phyloP scores from a whole-genome alignment of 2,888 invertebrate genomes.

The Parochlus steinenii region DNA sequence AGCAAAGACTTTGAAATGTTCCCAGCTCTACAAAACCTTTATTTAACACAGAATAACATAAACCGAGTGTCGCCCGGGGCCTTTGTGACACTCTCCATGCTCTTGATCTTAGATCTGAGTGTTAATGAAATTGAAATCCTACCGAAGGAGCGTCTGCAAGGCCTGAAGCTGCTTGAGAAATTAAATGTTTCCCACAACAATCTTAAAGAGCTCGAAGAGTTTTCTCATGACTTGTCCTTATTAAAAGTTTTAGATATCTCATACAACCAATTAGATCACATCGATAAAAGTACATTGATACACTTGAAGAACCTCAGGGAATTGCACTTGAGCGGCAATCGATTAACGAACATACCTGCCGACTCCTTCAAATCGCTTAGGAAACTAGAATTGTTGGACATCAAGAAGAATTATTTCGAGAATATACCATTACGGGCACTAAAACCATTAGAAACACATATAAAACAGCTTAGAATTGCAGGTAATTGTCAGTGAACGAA shows the following conservation, averaged over 20 bases:
- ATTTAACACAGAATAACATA: conserved; percentile 55
- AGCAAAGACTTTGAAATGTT: conserved; percentile 75
- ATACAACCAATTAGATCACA: conserved; percentile 62
- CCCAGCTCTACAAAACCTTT: conserved; percentile 57
- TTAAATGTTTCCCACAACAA: conserved; percentile 74
- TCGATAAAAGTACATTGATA: conserved; percentile 59
- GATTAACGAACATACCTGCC: conserved; percentile 58
- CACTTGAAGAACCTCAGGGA: conserved; percentile 61
- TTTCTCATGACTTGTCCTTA: conserved; percentile 57
- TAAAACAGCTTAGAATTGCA: conserved; percentile 58
- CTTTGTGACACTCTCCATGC: conserved; percentile 56
- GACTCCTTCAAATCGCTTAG: conserved; percentile 63
- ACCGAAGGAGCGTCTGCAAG: conserved; percentile 69
- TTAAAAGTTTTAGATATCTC: conserved; percentile 68
- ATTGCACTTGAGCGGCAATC: conserved; percentile 64
- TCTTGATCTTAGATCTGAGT: conserved; percentile 64
- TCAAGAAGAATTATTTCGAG: conserved; percentile 71
- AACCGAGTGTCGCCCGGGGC: conserved; percentile 70
- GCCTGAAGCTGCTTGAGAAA: conserved; percentile 50
- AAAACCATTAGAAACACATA: conserved; percentile 62
- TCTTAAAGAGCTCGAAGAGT: conserved; percentile 64
- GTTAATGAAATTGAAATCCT: conserved; percentile 67
- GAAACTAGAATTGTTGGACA: conserved; percentile 57
- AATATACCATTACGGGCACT: conserved; percentile 63
- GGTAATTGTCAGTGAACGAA: conserved; percentile 38